Base-by-base conservation (phyloP, 2,797 vertebrate species). In the Eospalax fontanierii region DNA sequence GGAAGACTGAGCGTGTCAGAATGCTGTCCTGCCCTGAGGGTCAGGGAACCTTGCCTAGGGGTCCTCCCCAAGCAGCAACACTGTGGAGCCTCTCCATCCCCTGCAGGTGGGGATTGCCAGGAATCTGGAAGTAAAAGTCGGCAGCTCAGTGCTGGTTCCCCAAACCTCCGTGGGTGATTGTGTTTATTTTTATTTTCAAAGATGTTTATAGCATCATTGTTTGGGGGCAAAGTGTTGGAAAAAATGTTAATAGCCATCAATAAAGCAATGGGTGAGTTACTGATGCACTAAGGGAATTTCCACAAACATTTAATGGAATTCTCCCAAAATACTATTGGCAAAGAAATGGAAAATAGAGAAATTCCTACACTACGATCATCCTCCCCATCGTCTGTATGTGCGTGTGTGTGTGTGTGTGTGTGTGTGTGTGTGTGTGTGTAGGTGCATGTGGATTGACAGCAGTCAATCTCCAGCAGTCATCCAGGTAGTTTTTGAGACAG, bases 21-120 rank as follows among this genome's bases (percentile, higher is more conserved):
- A 0, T 3, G 22, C 14, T 2, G 1, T 8, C 15, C 11, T 35
- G 26, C 11, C 9, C 70, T 19, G 68, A 65, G 30, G 75, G 54
- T 30, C n/a, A n/a, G n/a, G n/a, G n/a, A n/a, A n/a, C n/a, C n/a
- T n/a, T n/a, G n/a, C n/a, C n/a, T n/a, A n/a, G n/a, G 0, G 43
- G 16, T 22, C 38, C 54, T 11, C 0, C 0, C 19, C 14, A 0
- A 0, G 12, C 2, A 18, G 57, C 21, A 7, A 6, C 24, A 35
- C 1, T 3, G 4, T 0, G 30, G 28, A 26, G 18, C 26, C 24
- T 1, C 1, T 2, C n/a, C n/a, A 0, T 6, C 54, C 59, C 11
- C 35, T 19, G 66, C 3, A 0, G 11, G 1, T 1, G 14, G 24
- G 35, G 28, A 2, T 0, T 0, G 38, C 19, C 12, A 6, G 65